Conservation (phyloP, 2,888 invertebrate genomes). For the Amphipoea lucens region DNA sequence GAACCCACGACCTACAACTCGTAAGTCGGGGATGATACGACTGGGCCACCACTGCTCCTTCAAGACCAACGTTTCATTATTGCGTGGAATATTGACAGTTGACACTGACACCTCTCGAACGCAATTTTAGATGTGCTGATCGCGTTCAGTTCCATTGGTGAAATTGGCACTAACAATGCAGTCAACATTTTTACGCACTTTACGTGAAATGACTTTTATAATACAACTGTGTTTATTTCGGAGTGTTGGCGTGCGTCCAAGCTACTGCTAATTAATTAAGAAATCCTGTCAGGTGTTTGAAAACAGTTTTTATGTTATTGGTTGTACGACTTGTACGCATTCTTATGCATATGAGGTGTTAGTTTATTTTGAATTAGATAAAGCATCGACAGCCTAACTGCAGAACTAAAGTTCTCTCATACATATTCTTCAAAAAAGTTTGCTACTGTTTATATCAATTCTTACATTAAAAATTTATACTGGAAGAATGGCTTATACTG, state of each 20-base stretch:
- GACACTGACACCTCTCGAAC: too few relatives aligned
- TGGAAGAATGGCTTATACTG: not conserved
- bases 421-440: not conserved
- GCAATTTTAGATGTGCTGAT: too few relatives aligned
- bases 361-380: constrained; percentile 20
- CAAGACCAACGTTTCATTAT: too few relatives aligned
- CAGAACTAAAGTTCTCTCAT: not conserved
- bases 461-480: not conserved
- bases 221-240: constrained; percentile 13
- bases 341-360: constrained; percentile 17
- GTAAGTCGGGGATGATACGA: too few relatives aligned
- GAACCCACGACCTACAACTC: too few relatives aligned
- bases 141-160: too few relatives aligned
- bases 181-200: not conserved
- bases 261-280: constrained; percentile 24
- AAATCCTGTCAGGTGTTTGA: constrained; percentile 12
- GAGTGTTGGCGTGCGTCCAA: constrained; percentile 39
- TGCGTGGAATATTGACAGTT: too few relatives aligned
- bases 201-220: constrained; percentile 30
- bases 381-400: not conserved
- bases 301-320: constrained; percentile 19
- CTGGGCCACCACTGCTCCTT: too few relatives aligned
- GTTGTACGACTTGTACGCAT: constrained; percentile 5
- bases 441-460: not conserved
- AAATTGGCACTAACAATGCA: not conserved